phyloP scores from a whole-genome alignment of 2,113 vertebrate species.

The Capricornis sumatraensis region DNA sequence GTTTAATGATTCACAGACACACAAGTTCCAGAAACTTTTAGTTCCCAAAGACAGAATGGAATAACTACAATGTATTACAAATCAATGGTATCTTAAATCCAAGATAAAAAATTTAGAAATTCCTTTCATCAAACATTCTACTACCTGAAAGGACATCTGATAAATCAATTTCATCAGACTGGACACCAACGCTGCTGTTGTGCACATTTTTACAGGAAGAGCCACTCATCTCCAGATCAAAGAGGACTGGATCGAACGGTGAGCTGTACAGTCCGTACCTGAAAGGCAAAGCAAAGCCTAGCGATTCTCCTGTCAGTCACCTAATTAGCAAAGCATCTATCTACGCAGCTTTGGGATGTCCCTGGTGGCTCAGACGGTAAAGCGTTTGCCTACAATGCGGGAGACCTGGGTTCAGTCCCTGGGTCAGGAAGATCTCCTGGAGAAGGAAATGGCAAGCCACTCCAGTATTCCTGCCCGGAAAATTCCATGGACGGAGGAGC shows the following conservation, averaged over 20 bases:
- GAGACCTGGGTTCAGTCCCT: not conserved
- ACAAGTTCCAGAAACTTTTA: not conserved
- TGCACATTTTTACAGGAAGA: conserved; percentile 97
- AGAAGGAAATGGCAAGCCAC: not conserved
- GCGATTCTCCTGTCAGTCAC: conserved; percentile 31
- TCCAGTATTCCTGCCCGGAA: not conserved
- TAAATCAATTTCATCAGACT: conserved; percentile 98
- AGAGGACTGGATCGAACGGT: conserved; percentile 98
- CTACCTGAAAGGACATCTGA: conserved; percentile 98
- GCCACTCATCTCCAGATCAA: conserved; percentile 98
- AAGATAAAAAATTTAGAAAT: conserved; percentile 16
- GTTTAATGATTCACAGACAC: not conserved
- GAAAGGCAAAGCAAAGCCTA: conserved; percentile 62
- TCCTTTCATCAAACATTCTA: conserved; percentile 34
- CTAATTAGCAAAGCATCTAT: conserved; percentile 28
- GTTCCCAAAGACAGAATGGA: not conserved
- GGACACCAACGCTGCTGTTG: conserved; percentile 94
- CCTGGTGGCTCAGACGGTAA: not conserved
- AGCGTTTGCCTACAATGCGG: not conserved
- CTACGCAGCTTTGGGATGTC: not conserved
- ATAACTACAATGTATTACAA: not conserved
- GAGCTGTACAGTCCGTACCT: conserved; percentile 98
- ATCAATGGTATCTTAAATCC: not conserved
- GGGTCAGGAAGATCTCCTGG: not conserved
- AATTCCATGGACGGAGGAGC: not conserved